Base-by-base conservation (phyloP, 2,888 invertebrate genomes). In the Loripinus fragilis region DNA sequence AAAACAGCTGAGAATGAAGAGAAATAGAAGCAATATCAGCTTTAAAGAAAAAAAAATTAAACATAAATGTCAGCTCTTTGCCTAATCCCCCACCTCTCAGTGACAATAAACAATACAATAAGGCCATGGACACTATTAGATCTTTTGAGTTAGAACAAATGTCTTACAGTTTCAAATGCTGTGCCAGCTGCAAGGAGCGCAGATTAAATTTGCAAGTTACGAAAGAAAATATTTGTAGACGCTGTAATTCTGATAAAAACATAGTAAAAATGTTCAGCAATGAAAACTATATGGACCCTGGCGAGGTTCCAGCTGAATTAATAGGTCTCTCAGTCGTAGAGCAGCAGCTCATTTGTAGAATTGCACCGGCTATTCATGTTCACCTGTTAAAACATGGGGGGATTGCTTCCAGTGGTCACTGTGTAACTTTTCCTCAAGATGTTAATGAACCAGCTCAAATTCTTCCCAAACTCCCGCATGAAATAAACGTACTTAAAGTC, bases 71-170 rank as follows among this genome's bases (percentile, higher is more conserved):
- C 20, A n/a, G 28, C 15, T 8, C 8, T n/a, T 64, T 76, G n/a
- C 72, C 73, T 30, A 8, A 50, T n/a, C 28, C 60, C 74, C 75
- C 74, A 35, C 71, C 75, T 17, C 33, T 77, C 7, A 38, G 55
- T 42, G 41, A 74, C 33, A 42, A 80, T 52, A 17, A 0, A 20
- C 35, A 77, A 17, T 74, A 30, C 23, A 76, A 80, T 71, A 71
- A 55, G 25, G 74, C 60, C 23, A 74, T 80, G 80, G 80, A 82
- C 25, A 50, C 52, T 23, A 81, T 79, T 20, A 23, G 79, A n/a
- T 42, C 71, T 10, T 83, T 83, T 76, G 78, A 83, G 67, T 25
- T 76, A 8, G 33, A 78, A 42, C 83, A 83, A 73, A 83, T 81
- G 74, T 30, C 81, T 30, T 79, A 84, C 48, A 42, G 28, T 17